phyloP scores from a whole-genome alignment of 2,113 vertebrate species.

The Periophthalmus modestus region DNA sequence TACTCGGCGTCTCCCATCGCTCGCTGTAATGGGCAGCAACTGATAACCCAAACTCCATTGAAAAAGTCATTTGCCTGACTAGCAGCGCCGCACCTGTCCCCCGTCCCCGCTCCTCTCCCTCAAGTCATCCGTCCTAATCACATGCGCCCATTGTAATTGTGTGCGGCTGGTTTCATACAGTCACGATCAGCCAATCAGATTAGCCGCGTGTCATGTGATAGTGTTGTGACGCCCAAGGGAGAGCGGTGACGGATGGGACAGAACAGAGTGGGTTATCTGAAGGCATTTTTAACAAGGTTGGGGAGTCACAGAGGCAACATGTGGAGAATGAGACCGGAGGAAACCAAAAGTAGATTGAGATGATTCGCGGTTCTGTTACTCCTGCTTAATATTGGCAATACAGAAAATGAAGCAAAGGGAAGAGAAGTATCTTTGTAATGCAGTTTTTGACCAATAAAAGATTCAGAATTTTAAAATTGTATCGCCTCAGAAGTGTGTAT shows the following conservation, averaged over 20 bases:
- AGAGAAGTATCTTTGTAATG: neutral
- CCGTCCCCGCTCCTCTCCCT: slow-evolving; percentile 56
- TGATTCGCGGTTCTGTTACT: neutral
- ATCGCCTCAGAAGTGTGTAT: neutral
- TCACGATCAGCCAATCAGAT: slow-evolving; percentile 74
- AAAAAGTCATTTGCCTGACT: slow-evolving; percentile 70
- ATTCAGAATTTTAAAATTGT: neutral
- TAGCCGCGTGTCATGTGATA: slow-evolving; percentile 59
- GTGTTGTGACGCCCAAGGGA: slow-evolving; percentile 52
- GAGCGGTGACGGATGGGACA: slow-evolving; percentile 57
- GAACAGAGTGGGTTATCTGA: slow-evolving; percentile 62
- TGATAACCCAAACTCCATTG: slow-evolving; percentile 68
- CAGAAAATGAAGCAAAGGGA: neutral
- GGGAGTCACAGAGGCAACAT: slow-evolving; percentile 36
- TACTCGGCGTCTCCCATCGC: slow-evolving; percentile 36
- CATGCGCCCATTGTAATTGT: slow-evolving; percentile 70
- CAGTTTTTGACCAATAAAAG: neutral
- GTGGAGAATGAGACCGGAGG: slow-evolving; percentile 21
- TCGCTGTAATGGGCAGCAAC: slow-evolving; percentile 46
- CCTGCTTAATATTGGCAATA: neutral
- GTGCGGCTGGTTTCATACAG: slow-evolving; percentile 71
- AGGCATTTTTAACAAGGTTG: slow-evolving; percentile 64
- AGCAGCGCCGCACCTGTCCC: slow-evolving; percentile 66
- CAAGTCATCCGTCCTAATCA: slow-evolving; percentile 70
- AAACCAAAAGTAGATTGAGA: slow-evolving; percentile 1